Evolutionary conservation across 2,888 invertebrate species (phyloP), one percentile per base, ranked within the genome.

Genomic region (Diloba caeruleocephala): DNA sequence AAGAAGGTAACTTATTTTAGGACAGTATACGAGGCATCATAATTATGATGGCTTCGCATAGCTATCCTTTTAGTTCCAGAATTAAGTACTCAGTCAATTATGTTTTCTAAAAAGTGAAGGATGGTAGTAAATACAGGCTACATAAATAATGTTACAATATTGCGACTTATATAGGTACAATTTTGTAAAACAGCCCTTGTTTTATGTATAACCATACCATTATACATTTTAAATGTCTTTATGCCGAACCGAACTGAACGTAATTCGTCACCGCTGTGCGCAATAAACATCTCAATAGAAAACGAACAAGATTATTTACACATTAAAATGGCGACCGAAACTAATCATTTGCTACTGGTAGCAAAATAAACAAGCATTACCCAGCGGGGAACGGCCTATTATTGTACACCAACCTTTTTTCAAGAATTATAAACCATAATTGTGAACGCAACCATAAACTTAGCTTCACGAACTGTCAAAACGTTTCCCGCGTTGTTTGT

Each of bases 311-410:
- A 89, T 90, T 90, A 92, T 92, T 90, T 90, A 91, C 87, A 87
- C 84, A 79, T 79, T 78, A 72, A 67, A 88, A 90, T 84, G 69
- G 85, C 79, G 50, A 89, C 91, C 91, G 90, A 90, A 87, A 84
- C 90, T 84, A 92, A 92, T 92, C 74, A 91, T 90, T 85, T 83
- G 92, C 92, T 92, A 92, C 92, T 77, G 90, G 89, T 85, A 84
- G 82, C 84, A 58, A 70, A 71, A 82, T 78, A 81, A 84, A 87
- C 87, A 88, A 80, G 78, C 76, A 61, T 77, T 62, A 66, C 82
- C 12, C 91, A 82, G 88, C 89, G 83, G 91, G 90, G 54, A 32
- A 67, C 64, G 72, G 17, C 49, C 79, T 65, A 83, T 86, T 85
- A 85, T 81, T 69, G 67, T 69, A 70, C 61, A 73, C 69, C 66